Evolutionary conservation across 2,113 vertebrate species (phyloP), one percentile per base, ranked within the genome.

Genomic region (Sinocyclocheilus rhinocerous): DNA sequence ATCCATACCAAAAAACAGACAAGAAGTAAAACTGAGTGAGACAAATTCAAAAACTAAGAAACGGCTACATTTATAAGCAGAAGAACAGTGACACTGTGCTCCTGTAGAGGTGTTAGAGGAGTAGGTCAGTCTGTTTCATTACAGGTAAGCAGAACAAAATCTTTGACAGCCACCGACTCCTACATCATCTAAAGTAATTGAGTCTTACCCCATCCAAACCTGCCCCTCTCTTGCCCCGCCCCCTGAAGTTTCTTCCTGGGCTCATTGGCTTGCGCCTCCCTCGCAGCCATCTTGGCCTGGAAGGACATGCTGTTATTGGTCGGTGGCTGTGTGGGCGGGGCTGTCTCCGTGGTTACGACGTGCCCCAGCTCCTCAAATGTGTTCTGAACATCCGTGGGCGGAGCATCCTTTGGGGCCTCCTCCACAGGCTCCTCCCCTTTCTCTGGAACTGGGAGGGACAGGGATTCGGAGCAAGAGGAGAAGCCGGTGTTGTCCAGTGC

Each of bases 171-270:
- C 42, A 8, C 42, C 36, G 26, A 48, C 39, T 48, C 22, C n/a
- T 42, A 81, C 59, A 67, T 24, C n/a, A 81, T 67, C 61, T 18
- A 18, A 67, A 79, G 52, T 70, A 42, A 61, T n/a, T 15, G 52
- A 55, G n/a, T 90, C 95, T 94, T 90, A 96, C 95, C 93, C 95
- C 95, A 95, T 10, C 94, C 95, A 1, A 95, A 96, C 39, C 89
- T 91, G 3, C 94, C 93, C 88, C 94, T 90, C 89, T 95, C 95
- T 82, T 94, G 92, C 83, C 94, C 94, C 6, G 55, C 57, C 78
- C 86, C 94, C 65, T 83, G 91, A 1, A 39, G 57, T 85, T 95
- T 95, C 92, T 94, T 94, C 42, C 90, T 82, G 55, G 10, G 85
- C 88, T 93, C 90, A 33, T 93, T 93, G 86, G 91, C 94, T 2